Conservation (phyloP, 2,797 vertebrate species). For the Gadopsis bispinosus region DNA sequence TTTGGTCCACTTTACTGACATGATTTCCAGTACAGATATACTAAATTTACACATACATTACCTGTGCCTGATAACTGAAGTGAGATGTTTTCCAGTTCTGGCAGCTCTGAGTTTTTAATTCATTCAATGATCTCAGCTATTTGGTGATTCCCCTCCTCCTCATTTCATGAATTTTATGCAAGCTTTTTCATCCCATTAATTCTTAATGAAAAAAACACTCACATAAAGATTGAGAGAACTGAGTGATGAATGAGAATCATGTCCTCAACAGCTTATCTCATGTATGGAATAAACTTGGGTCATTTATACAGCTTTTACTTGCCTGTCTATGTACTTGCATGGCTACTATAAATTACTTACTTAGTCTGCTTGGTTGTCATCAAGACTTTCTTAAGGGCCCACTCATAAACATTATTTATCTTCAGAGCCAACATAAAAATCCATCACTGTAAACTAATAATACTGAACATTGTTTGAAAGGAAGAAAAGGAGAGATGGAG, state of each 20-base stretch:
- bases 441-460: slow-evolving; percentile 47
- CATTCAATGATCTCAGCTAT: not conserved
- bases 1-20: not conserved
- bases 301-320: slow-evolving; percentile 25
- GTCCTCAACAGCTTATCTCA: slow-evolving; percentile 1
- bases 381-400: slow-evolving; percentile 41
- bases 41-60: not conserved
- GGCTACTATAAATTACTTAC: slow-evolving; percentile 34
- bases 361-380: slow-evolving; percentile 45
- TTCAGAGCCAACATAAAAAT: slow-evolving; percentile 22
- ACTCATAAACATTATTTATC: slow-evolving; percentile 50
- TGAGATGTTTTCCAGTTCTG: not conserved
- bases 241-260: not conserved
- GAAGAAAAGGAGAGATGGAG: not conserved
- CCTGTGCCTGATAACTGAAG: not conserved
- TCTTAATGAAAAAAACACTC: not conserved
- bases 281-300: not conserved
- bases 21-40: not conserved
- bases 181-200: not conserved
- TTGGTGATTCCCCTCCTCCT: not conserved
- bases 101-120: slow-evolving; percentile 7
- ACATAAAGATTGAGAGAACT: not conserved
- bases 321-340: slow-evolving; percentile 22
- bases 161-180: not conserved
- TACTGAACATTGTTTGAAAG: slow-evolving; percentile 36